These are phyloP conservation scores for Drosophila antonietae DNA, from an alignment of 2,888 invertebrate genomes.

Conservation along the genomic window DNA sequence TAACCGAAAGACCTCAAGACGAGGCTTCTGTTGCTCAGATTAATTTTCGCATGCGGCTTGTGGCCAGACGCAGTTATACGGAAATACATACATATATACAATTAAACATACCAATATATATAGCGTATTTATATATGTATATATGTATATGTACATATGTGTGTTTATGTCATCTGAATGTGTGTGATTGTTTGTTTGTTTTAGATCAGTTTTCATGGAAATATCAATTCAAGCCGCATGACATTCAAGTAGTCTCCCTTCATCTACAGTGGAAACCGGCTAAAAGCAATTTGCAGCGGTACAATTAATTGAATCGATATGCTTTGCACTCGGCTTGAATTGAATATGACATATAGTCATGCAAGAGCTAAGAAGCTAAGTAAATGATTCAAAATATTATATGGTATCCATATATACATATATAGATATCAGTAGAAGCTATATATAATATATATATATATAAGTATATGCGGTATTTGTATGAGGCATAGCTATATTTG, in stretches of 20 bases:
- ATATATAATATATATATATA: no score
- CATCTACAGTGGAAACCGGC: constrained; percentile 6
- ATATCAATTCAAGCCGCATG: constrained; percentile 36
- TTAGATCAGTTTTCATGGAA: constrained; percentile 32
- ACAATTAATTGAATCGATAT: not conserved
- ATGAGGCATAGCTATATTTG: not conserved
- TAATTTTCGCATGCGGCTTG: constrained; percentile 25
- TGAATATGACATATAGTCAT: not conserved
- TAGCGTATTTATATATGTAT: not conserved
- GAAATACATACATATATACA: constrained; percentile 16
- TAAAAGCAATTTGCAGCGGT: not conserved
- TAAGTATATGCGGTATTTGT: no score
- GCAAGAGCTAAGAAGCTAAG: not conserved
- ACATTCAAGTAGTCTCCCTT: constrained; percentile 20
- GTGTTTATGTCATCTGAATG: not conserved
- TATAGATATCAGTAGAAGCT: no score
- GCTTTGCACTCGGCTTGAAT: not conserved
- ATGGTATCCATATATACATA: no score
- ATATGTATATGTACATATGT: not conserved
- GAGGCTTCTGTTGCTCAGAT: constrained; percentile 14
- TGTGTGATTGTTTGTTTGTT: constrained; percentile 1
- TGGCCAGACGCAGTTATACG: constrained; percentile 17
- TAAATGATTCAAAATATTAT: not conserved
- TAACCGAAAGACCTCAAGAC: constrained; percentile 9
- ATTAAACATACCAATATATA: not conserved